Percentiles rank a stretch among this genome's conserved stretches.
These are phyloP conservation scores for Corythoichthys haematopterus DNA, from an alignment of 2,113 vertebrate genomes.

Conservation along the genomic window DNA sequence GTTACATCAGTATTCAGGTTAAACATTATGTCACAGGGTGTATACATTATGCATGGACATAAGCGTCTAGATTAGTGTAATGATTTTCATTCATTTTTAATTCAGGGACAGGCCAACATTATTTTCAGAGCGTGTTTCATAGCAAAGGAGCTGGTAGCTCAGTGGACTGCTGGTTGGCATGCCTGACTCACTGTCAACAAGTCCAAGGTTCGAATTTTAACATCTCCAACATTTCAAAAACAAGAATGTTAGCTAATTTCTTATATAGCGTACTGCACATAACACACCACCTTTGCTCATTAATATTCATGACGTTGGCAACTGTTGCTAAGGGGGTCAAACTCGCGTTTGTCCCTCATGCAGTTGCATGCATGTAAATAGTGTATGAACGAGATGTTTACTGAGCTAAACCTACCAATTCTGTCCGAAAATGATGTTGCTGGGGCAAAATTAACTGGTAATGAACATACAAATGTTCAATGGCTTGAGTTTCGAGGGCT, in stretches of 20 bases:
- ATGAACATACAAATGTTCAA: too few species aligned
- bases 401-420: too few species aligned
- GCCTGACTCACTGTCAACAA: not conserved
- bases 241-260: not conserved
- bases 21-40: not conserved
- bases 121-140: not conserved
- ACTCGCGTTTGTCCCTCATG: too few species aligned
- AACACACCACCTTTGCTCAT: too few species aligned
- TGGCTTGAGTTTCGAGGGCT: too few species aligned
- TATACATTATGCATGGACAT: not conserved
- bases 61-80: not conserved
- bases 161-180: not conserved
- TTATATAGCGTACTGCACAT: too few species aligned
- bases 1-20: not conserved
- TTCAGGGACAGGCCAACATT: not conserved
- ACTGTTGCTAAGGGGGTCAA: too few species aligned
- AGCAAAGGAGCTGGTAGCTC: not conserved
- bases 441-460: too few species aligned
- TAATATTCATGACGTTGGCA: too few species aligned
- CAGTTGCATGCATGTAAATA: too few species aligned
- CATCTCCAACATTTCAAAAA: not conserved
- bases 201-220: not conserved
- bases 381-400: too few species aligned
- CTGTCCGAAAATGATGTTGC: too few species aligned
- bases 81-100: conserved; percentile 1